phyloP scores from a whole-genome alignment of 2,888 invertebrate species.

The Lissonota sp. region DNA sequence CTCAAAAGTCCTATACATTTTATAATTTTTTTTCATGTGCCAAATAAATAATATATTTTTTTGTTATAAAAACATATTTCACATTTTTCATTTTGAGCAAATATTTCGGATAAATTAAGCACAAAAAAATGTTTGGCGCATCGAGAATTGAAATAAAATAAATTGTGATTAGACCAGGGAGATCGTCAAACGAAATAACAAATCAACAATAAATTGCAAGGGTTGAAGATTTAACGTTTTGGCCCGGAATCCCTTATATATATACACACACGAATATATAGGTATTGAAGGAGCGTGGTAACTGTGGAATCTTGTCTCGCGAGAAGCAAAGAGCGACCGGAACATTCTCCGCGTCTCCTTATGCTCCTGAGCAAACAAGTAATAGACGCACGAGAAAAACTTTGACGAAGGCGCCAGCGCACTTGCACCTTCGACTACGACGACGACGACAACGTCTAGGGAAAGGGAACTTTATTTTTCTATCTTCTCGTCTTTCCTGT shows the following conservation, averaged over 20 bases:
- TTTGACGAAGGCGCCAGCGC: slow-evolving; percentile 78
- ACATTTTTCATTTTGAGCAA: no score
- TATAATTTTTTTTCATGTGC: no score
- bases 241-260: neutral
- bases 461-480: slow-evolving; percentile 60
- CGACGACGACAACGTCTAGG: slow-evolving; percentile 14
- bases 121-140: no score
- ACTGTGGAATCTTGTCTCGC: slow-evolving; percentile 34
- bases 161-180: no score
- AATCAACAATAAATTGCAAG: no score
- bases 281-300: slow-evolving; percentile 16
- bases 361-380: slow-evolving; percentile 81
- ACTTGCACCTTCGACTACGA: slow-evolving; percentile 56
- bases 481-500: slow-evolving; percentile 58
- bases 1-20: no score
- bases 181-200: no score
- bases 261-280: neutral
- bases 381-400: slow-evolving; percentile 67
- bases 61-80: no score
- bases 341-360: slow-evolving; percentile 66
- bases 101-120: no score
- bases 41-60: no score
- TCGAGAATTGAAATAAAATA: no score
- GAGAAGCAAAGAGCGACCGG: slow-evolving; percentile 33
- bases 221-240: no score